These are phyloP conservation scores for Flexamia atlantica DNA, from an alignment of 2,888 invertebrate genomes.

Conservation along the genomic window DNA sequence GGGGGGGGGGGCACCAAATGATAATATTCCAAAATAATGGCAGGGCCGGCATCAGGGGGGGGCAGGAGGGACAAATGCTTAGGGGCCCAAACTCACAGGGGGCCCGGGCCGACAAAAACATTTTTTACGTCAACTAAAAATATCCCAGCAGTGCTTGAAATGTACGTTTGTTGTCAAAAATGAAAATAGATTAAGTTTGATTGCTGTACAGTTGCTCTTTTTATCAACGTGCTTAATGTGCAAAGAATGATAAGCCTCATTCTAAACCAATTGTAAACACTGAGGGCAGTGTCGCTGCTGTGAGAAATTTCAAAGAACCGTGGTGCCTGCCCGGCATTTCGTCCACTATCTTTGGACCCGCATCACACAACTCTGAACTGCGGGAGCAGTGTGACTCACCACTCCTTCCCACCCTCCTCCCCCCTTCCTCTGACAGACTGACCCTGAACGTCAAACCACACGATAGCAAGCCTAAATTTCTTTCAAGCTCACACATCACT, in stretches of 20 bases:
- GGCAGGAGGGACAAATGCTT: neutral
- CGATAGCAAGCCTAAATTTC: no score
- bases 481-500: no score
- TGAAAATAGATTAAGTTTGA: slow-evolving; percentile 24
- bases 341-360: no score
- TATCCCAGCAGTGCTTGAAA: slow-evolving; percentile 22
- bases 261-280: slow-evolving; percentile 27
- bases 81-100: slow-evolving; percentile 19
- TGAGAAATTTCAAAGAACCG: slow-evolving; percentile 23
- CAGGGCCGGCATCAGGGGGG: slow-evolving; percentile 3
- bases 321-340: neutral
- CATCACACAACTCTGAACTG: no score
- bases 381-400: no score
- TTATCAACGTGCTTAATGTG: slow-evolving; percentile 25
- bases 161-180: slow-evolving; percentile 30
- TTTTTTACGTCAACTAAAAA: slow-evolving; percentile 11
- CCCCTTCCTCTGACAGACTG: no score
- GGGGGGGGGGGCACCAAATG: no score
- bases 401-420: no score
- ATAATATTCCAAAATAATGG: no score
- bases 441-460: no score
- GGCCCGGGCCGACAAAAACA: slow-evolving; percentile 9
- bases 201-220: slow-evolving; percentile 6
- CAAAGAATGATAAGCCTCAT: neutral
- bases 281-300: slow-evolving; percentile 8